These are phyloP conservation scores for Cataglyphis cursor DNA, from an alignment of 2,888 invertebrate genomes.

Conservation along the genomic window DNA sequence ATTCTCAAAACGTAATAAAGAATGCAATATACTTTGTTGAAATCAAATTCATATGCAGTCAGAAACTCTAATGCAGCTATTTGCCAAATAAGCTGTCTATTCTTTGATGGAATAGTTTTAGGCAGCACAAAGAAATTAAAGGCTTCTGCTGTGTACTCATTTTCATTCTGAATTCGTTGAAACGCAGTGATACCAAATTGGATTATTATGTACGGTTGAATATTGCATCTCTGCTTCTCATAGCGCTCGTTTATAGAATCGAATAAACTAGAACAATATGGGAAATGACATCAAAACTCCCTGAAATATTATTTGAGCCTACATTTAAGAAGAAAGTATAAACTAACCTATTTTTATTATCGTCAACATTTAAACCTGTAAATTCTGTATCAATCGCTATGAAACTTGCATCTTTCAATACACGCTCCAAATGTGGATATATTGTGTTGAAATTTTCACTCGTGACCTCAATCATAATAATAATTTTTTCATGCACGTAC, in stretches of 20 bases:
- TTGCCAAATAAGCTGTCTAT: conserved; percentile 89
- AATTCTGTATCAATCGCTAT: conserved; percentile 92
- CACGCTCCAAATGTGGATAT: conserved; percentile 88
- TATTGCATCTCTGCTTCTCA: conserved; percentile 87
- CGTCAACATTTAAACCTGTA: conserved; percentile 88
- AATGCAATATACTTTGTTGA: conserved; percentile 90
- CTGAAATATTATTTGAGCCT: neutral
- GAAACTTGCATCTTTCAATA: conserved; percentile 89
- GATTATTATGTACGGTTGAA: conserved; percentile 88
- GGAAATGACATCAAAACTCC: neutral
- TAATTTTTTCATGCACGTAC: neutral
- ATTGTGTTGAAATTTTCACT: conserved; percentile 89
- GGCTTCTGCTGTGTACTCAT: conserved; percentile 89
- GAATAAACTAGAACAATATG: conserved; percentile 88
- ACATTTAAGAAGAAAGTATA: neutral
- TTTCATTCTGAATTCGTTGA: conserved; percentile 88
- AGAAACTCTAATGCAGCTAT: conserved; percentile 90
- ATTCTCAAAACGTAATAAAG: neutral
- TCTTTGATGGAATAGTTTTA: conserved; percentile 89
- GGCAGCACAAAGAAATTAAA: conserved; percentile 92
- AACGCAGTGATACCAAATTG: conserved; percentile 92
- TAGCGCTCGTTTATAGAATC: conserved; percentile 88
- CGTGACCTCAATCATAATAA: conserved; percentile 89
- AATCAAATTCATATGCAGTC: conserved; percentile 90
- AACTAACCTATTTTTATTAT: conserved; percentile 88